Evolutionary conservation across 1,140 invertebrate species (phyloP).

Genomic region (Pseudomyrmex dendroicus): DNA sequence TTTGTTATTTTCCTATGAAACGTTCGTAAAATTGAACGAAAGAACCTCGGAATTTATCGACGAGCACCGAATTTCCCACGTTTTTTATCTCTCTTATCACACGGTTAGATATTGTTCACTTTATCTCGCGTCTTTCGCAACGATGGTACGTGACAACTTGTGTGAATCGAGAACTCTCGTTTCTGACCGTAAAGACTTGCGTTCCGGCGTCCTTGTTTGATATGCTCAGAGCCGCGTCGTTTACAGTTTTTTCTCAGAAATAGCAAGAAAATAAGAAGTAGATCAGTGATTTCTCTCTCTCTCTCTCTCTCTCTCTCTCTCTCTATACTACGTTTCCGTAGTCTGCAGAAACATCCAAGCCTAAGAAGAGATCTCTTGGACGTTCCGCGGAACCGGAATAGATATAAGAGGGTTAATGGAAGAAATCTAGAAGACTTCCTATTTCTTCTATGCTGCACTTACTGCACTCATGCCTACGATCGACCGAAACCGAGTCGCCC

Average conservation of each 20-base stretch:
- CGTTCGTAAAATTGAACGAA: slow-evolving; percentile 6
- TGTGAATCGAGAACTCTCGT: slow-evolving; percentile 12
- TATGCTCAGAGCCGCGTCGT: slow-evolving; percentile 14
- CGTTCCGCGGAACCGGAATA: neutral
- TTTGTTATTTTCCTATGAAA: slow-evolving; percentile 22
- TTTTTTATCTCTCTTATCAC: neutral
- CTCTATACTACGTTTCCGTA: neutral
- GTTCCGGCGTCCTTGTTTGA: slow-evolving; percentile 59
- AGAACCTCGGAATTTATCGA: neutral
- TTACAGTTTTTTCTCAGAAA: slow-evolving; percentile 1
- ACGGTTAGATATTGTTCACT: neutral
- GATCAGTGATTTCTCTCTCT: too few relatives aligned
- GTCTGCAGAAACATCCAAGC: slow-evolving; percentile 48
- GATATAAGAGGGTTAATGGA: neutral
- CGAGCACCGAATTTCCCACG: neutral
- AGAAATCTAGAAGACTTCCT: neutral
- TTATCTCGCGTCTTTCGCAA: too few relatives aligned
- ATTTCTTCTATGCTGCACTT: neutral
- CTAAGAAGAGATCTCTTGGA: slow-evolving; percentile 38
- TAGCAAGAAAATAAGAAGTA: too few relatives aligned
- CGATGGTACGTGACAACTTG: neutral
- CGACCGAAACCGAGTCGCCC: neutral
- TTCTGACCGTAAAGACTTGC: slow-evolving; percentile 1
- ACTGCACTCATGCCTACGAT: neutral
- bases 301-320: too few relatives aligned